phyloP scores from a whole-genome alignment of 2,797 vertebrate genomes.

The Echeneis naucrates region DNA sequence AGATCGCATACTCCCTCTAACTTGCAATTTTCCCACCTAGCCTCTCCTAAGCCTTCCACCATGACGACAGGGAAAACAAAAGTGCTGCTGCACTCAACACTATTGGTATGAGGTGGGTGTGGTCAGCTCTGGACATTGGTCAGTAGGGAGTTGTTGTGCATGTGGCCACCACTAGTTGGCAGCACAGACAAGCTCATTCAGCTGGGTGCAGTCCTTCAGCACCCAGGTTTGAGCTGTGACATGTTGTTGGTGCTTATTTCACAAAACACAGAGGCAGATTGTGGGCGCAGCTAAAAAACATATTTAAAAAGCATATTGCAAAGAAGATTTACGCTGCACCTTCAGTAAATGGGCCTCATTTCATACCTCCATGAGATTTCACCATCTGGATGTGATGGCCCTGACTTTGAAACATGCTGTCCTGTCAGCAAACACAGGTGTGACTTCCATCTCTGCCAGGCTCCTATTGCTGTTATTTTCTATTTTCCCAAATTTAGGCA shows the following conservation, averaged over 20 bases:
- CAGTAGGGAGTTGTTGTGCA: neutral
- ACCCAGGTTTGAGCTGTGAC: conserved; percentile 28
- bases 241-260: conserved; percentile 48
- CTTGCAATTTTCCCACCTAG: no score
- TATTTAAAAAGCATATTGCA: conserved; percentile 48
- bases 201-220: conserved; percentile 6
- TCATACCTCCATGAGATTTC: conserved; percentile 40
- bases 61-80: neutral
- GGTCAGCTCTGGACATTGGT: neutral
- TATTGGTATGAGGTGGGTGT: neutral
- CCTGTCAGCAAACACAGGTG: conserved; percentile 60
- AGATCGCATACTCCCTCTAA: neutral
- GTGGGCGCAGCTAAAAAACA: conserved; percentile 48
- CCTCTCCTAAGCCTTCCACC: neutral
- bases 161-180: neutral
- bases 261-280: conserved; percentile 38
- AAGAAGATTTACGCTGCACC: conserved; percentile 35
- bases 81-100: no score
- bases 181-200: conserved; percentile 6
- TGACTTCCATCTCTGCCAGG: conserved; percentile 49
- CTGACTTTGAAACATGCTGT: conserved; percentile 45
- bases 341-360: conserved; percentile 49
- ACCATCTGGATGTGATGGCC: conserved; percentile 63
- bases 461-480: conserved; percentile 18
- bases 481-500: conserved; percentile 7